Conservation (phyloP, 2,888 invertebrate genomes). For the Leptarthrus brevirostris region DNA sequence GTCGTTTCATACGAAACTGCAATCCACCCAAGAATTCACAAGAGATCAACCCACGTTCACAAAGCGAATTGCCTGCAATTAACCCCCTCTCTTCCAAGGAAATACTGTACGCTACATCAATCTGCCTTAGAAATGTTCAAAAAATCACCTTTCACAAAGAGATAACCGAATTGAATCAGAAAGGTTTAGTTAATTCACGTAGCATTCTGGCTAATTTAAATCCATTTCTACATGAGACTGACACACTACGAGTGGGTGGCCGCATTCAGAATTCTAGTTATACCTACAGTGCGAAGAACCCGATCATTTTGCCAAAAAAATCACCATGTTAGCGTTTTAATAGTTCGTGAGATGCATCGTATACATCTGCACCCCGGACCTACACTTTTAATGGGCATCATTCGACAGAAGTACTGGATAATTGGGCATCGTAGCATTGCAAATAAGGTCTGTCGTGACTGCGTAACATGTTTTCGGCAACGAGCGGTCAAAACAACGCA, state of each 20-base stretch:
- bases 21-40: not conserved
- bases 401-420: too few species aligned
- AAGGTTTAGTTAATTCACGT: slow-evolving; percentile 9
- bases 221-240: slow-evolving; percentile 51
- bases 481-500: too few species aligned
- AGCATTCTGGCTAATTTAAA: slow-evolving; percentile 48
- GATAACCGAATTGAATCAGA: slow-evolving; percentile 1
- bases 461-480: too few species aligned
- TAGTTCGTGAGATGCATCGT: slow-evolving; percentile 53
- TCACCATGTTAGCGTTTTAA: slow-evolving; percentile 23
- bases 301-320: slow-evolving; percentile 51
- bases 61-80: not conserved
- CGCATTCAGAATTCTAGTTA: too few species aligned
- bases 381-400: slow-evolving; percentile 54
- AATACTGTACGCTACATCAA: not conserved
- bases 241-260: too few species aligned
- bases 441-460: too few species aligned
- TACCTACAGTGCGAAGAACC: too few species aligned
- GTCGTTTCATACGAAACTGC: not conserved
- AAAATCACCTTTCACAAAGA: slow-evolving; percentile 20
- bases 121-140: not conserved
- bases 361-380: slow-evolving; percentile 59
- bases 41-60: not conserved
- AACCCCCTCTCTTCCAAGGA: not conserved
- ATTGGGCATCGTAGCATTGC: too few species aligned